Evolutionary conservation across 2,113 vertebrate genomes (phyloP).

Genomic region (Cyphomyrus discorhynchus): DNA sequence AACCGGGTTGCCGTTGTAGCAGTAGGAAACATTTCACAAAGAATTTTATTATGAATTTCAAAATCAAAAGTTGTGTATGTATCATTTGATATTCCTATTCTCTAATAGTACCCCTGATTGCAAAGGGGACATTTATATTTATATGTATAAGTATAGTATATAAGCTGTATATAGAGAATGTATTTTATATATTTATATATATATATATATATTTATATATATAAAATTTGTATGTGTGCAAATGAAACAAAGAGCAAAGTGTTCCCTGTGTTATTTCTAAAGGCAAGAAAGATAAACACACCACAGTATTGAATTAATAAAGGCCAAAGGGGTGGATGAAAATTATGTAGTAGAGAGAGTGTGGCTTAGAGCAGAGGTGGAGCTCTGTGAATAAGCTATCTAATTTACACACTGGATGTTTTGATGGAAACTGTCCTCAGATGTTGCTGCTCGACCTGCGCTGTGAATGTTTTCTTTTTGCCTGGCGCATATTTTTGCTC

Average conservation of each 20-base stretch:
- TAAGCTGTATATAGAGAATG: background rate
- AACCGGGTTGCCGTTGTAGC: conserved; percentile 21
- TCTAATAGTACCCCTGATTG: background rate
- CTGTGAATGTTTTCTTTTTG: conserved; percentile 26
- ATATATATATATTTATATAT: background rate
- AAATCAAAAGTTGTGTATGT: background rate
- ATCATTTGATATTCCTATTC: background rate
- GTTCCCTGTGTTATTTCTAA: conserved; percentile 20
- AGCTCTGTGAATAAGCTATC: conserved; percentile 56
- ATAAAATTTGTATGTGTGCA: background rate
- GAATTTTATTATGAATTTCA: background rate
- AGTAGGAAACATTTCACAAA: background rate
- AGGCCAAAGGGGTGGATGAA: background rate
- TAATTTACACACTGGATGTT: conserved; percentile 71
- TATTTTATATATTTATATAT: background rate
- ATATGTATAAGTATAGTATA: background rate
- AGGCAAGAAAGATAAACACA: conserved; percentile 25
- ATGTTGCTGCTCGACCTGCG: conserved; percentile 48
- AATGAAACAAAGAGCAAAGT: conserved; percentile 37
- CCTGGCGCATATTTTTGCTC: background rate
- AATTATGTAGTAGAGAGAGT: background rate
- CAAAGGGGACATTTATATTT: background rate
- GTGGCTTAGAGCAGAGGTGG: conserved; percentile 7
- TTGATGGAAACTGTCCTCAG: conserved; percentile 65
- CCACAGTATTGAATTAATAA: conserved; percentile 25